Base-by-base conservation (phyloP, 2,113 vertebrate genomes). In the Phasianus colchicus region DNA sequence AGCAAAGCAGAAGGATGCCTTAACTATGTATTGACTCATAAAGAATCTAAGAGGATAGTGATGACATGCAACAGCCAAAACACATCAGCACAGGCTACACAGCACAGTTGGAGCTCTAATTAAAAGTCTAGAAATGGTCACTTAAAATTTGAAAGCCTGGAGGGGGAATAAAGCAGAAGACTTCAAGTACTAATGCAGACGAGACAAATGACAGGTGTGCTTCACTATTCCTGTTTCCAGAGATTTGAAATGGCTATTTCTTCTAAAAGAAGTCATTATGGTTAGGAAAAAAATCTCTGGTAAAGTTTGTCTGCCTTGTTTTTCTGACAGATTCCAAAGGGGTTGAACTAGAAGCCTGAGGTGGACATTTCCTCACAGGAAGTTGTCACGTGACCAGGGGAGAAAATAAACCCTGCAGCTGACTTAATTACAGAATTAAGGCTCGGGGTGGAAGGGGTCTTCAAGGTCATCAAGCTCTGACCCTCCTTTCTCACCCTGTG, bases 351-450 rank as follows among this genome's bases (percentile, higher is more conserved):
- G 32, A 86, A 88, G 32, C 14, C 29, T 42, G 21, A 63, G 65
- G 32, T 29, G 15, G 7, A 13, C 13, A 6, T 25, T 18, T 8
- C 40, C 9, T 38, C 3, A 8, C 48, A 50, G 43, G 34, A 64
- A 83, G 3, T 8, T 15, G 2, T 11, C 38, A 52, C 34, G 8
- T 5, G 13, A 50, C 5, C 1, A 7, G 71, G 12, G 9, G 5
- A 60, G 60, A 11, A 32, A 32, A n/a, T 14, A 10, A 73, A 12
- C 22, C 50, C 29, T 22, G 14, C 16, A 22, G 21, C 6, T 32
- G 11, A n/a, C 29, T 54, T 54, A 54, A 54, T 30, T 27, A 54
- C 52, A 54, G 52, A 30, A 29, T 54, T 42, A 42, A 42, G 27
- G 52, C 52, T 54, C 17, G 30, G 27, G 5, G 16, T 30, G 9